Evolutionary conservation across 2,797 vertebrate species (phyloP).

Genomic region (Phylloscopus collybita): DNA sequence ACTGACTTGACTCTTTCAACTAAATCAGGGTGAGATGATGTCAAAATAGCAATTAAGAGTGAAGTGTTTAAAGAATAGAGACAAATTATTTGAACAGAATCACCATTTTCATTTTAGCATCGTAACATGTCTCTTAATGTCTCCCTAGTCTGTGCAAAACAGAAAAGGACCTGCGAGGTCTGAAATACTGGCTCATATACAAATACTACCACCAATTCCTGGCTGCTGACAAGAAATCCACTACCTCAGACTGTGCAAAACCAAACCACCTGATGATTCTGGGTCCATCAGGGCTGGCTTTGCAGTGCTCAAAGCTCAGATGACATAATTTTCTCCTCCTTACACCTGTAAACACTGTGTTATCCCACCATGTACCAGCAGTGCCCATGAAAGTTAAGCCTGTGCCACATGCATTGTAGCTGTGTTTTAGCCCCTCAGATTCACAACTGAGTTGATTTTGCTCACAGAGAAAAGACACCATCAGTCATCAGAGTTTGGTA

Average conservation of each 20-base stretch:
- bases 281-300: not conserved
- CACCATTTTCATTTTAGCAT: conserved; percentile 7
- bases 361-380: not conserved
- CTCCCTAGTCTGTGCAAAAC: not conserved
- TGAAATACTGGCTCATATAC: not conserved
- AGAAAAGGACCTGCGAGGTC: not conserved
- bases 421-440: not conserved
- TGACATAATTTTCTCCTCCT: not conserved
- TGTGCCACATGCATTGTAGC: not conserved
- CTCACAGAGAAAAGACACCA: conserved; percentile 22
- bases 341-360: not conserved
- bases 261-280: not conserved
- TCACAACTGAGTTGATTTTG: not conserved
- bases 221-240: not conserved
- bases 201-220: not conserved
- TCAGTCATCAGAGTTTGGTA: conserved; percentile 30
- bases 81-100: not conserved
- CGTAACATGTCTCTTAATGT: not conserved
- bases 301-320: not conserved
- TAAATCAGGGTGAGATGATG: not conserved
- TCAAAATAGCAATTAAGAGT: not conserved
- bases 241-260: not conserved
- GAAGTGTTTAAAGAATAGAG: conserved; percentile 8
- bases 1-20: not conserved
- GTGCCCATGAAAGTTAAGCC: not conserved